phyloP scores from a whole-genome alignment of 1,140 invertebrate genomes.

The Aphaenogaster ashmeadi region DNA sequence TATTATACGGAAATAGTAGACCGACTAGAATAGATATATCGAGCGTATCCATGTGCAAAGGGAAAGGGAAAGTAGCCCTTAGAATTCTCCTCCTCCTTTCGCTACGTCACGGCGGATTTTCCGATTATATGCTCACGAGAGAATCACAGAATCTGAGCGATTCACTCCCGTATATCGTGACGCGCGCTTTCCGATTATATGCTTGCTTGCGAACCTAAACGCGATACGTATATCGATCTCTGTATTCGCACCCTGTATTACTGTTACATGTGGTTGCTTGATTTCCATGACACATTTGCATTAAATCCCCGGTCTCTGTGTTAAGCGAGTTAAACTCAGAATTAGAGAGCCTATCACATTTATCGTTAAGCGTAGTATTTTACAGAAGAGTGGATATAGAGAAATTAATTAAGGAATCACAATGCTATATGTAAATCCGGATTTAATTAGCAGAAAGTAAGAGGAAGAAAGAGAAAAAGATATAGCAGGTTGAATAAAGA shows the following conservation, averaged over 20 bases:
- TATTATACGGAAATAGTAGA: constrained; percentile 7
- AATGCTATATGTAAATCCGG: constrained; percentile 16
- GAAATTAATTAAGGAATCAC: constrained; percentile 55
- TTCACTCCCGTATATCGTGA: constrained; percentile 30
- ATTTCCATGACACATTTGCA: constrained; percentile 53
- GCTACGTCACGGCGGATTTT: constrained; percentile 28
- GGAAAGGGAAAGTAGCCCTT: constrained; percentile 56
- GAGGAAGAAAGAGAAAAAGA: not conserved
- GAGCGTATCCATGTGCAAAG: not conserved
- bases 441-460: constrained; percentile 18
- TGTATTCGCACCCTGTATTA: constrained; percentile 30
- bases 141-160: constrained; percentile 36
- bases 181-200: constrained; percentile 41
- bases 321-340: constrained; percentile 49
- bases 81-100: constrained; percentile 12
- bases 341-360: constrained; percentile 40
- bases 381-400: not conserved
- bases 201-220: constrained; percentile 12
- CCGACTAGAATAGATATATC: constrained; percentile 15
- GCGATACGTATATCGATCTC: constrained; percentile 44
- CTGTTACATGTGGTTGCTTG: constrained; percentile 34
- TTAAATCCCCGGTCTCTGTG: constrained; percentile 4
- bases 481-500: not conserved
- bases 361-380: constrained; percentile 30
- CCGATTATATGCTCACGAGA: constrained; percentile 36